phyloP scores from a whole-genome alignment of 2,797 vertebrate genomes.

The Urocyon cinereoargenteus region DNA sequence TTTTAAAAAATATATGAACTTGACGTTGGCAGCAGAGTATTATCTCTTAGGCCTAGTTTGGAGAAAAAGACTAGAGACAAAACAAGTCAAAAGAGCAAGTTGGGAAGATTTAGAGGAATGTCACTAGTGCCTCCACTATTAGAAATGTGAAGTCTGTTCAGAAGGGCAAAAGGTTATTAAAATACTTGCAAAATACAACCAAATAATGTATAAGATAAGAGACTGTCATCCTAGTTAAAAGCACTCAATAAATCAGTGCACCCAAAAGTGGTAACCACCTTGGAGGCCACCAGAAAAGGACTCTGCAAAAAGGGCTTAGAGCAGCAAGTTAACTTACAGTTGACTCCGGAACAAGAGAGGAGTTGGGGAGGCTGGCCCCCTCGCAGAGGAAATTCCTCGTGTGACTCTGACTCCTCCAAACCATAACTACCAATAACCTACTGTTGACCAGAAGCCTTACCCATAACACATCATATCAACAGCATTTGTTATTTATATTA shows the following conservation, averaged over 20 bases:
- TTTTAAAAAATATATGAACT: neutral
- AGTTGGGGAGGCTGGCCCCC: neutral
- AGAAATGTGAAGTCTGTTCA: neutral
- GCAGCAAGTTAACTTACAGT: neutral
- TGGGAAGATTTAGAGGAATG: neutral
- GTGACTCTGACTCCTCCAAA: neutral
- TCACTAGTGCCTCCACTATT: neutral
- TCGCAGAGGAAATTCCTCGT: neutral
- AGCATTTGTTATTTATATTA: neutral
- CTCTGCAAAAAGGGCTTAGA: neutral
- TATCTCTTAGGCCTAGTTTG: neutral
- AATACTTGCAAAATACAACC: constrained; percentile 2
- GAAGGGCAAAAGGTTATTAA: neutral
- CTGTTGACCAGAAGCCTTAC: neutral
- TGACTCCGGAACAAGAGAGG: neutral
- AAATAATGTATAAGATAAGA: constrained; percentile 16
- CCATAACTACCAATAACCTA: neutral
- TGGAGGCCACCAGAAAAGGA: neutral
- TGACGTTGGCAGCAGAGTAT: neutral
- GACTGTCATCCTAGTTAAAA: neutral
- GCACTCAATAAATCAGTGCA: neutral
- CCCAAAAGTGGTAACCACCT: neutral
- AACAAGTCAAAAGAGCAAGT: neutral
- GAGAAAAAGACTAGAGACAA: neutral
- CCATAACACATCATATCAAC: neutral